A percentile compares a stretch with the other conserved stretches of the same genome.
Evolutionary conservation across 2,888 invertebrate species (phyloP).

Genomic region (Stramonita haemastoma): DNA sequence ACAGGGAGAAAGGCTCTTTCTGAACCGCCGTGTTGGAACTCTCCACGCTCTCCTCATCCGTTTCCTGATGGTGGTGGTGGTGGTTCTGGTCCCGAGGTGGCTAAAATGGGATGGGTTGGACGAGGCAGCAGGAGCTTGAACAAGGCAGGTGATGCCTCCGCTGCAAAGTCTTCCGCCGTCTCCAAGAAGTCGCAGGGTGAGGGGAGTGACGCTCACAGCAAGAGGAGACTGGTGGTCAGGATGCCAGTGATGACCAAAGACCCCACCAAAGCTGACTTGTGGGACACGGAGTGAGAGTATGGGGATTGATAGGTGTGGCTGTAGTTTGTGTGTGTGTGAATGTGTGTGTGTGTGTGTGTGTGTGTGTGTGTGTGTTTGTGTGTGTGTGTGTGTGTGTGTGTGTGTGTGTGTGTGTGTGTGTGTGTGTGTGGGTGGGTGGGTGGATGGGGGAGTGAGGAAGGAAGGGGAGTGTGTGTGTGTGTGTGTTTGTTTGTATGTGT

Average conservation of each 20-base stretch:
- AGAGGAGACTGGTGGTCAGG: constrained; percentile 25
- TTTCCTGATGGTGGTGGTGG: neutral
- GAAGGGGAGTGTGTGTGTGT: too few species aligned
- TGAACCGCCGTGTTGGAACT: neutral
- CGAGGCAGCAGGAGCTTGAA: too few species aligned
- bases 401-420: neutral
- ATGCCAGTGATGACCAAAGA: constrained; percentile 22
- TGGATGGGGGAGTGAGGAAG: too few species aligned
- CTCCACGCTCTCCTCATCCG: neutral
- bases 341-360: constrained; percentile 4
- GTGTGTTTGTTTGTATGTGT: too few species aligned
- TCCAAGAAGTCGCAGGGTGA: neutral
- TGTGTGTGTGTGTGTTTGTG: neutral
- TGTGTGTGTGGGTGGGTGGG: neutral
- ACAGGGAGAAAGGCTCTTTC: neutral
- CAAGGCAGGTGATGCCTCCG: too few species aligned
- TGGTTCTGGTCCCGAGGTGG: too few species aligned
- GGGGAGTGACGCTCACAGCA: neutral
- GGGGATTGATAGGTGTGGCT: neutral
- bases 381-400: constrained; percentile 13
- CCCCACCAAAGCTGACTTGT: neutral
- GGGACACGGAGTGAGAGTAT: neutral
- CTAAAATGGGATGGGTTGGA: too few species aligned
- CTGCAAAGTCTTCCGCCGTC: neutral
- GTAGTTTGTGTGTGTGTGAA: neutral